Evolutionary conservation across 2,888 invertebrate genomes (phyloP).

Genomic region (Flabesymbios commensalis): DNA sequence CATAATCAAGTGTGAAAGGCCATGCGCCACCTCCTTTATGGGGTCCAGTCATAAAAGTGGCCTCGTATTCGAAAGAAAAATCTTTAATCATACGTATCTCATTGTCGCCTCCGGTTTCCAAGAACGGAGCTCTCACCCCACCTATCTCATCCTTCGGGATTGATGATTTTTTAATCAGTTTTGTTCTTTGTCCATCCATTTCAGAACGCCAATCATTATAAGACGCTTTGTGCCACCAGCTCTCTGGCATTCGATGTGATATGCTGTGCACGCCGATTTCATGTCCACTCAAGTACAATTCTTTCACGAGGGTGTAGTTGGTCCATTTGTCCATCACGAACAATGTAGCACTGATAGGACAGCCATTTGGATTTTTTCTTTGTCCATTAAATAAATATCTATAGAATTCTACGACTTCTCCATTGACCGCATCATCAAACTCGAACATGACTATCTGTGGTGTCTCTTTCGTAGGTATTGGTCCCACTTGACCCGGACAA

Average conservation of each 20-base stretch:
- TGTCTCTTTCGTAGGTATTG: not conserved
- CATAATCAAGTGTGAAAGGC: constrained; percentile 82
- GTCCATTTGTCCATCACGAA: constrained; percentile 99
- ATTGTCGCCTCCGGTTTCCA: constrained; percentile 85
- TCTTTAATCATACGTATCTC: constrained; percentile 94
- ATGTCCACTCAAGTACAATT: constrained; percentile 90
- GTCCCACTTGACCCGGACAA: not conserved
- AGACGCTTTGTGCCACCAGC: constrained; percentile 73
- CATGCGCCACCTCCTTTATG: constrained; percentile 63
- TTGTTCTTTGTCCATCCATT: constrained; percentile 86
- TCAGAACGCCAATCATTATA: constrained; percentile 91
- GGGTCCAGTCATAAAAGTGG: constrained; percentile 54
- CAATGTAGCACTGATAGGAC: constrained; percentile 85
- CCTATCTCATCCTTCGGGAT: constrained; percentile 79
- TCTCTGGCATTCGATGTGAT: constrained; percentile 49
- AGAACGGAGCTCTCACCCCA: constrained; percentile 89
- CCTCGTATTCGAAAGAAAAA: constrained; percentile 90
- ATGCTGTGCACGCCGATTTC: constrained; percentile 98
- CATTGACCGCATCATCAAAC: constrained; percentile 6
- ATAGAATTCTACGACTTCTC: not conserved
- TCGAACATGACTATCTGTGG: constrained; percentile 3
- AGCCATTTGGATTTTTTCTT: constrained; percentile 69
- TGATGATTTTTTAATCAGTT: constrained; percentile 77
- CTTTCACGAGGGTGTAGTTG: constrained; percentile 96
- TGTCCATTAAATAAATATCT: not conserved